Base-by-base conservation (phyloP, 2,888 invertebrate species). In the Laspeyria flexula region DNA sequence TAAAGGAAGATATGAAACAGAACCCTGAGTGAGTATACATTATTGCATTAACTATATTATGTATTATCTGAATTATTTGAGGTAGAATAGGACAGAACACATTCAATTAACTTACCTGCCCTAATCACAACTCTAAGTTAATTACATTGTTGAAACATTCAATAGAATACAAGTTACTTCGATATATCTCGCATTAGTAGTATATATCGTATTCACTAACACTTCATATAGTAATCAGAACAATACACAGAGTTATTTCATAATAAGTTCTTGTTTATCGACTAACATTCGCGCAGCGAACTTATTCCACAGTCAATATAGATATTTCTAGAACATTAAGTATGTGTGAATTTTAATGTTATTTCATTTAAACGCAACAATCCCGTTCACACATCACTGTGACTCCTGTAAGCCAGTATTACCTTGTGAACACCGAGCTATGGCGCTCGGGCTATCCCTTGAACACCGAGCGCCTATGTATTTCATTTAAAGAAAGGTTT, bases 71-170 rank as follows among this genome's bases (percentile, higher is more conserved):
- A 34, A 48, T 12, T 45, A 41, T 33, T 61, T 29, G 47, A 60
- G 53, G 58, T 52, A 50, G 54, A 53, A 31, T 43, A 55, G 56
- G 60, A 64, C 49, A 54, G 51, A 52, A 49, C 52, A n/a, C 41
- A 45, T 68, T 47, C 37, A 60, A 45, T 68, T 47, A 34, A 60
- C 50, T 56, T 65, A 67, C 65, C 55, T 38, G 40, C 35, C 37
- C 41, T 55, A 63, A 52, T 65, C 65, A 68, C 69, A 65, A 68
- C 56, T 48, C 60, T 59, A 31, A 37, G 16, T 49, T 43, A 55
- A 56, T 64, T 67, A 40, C 47, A 48, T 62, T 35, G 48, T 51
- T 62, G 42, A 35, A 30, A 21, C 30, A 15, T 18, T 3, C 5
- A 18, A 18, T 18, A 5, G 3, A 5, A 18, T 18, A n/a, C n/a